These are phyloP conservation scores for Anomalospiza imberbis DNA, from an alignment of 2,797 vertebrate genomes.

Conservation along the genomic window DNA sequence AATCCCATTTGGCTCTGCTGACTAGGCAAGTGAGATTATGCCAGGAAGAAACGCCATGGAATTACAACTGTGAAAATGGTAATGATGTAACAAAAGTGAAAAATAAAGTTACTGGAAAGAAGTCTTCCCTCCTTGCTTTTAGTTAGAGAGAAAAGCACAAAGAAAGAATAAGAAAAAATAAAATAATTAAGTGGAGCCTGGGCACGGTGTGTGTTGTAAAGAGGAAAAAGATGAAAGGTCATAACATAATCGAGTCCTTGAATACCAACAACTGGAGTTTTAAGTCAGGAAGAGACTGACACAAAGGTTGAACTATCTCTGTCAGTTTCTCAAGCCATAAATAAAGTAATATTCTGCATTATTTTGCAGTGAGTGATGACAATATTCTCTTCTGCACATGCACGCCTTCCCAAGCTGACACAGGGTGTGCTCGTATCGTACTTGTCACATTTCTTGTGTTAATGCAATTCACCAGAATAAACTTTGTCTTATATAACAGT, in stretches of 20 bases:
- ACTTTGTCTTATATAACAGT: neutral
- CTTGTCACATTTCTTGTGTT: neutral
- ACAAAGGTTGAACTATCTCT: neutral
- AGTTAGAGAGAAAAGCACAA: neutral
- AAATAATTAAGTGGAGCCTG: neutral
- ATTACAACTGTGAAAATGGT: neutral
- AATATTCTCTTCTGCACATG: neutral
- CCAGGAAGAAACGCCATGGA: neutral
- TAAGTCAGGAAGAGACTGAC: constrained; percentile 32
- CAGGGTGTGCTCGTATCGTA: neutral
- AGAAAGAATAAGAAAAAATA: neutral
- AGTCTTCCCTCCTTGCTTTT: neutral
- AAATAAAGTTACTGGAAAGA: neutral
- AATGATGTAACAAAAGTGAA: neutral
- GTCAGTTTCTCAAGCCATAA: neutral
- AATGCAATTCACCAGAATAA: neutral
- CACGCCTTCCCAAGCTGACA: neutral
- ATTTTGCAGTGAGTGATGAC: neutral
- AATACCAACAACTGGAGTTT: neutral
- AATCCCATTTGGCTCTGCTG: neutral
- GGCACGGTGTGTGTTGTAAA: neutral
- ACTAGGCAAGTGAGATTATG: neutral
- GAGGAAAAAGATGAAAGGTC: constrained; percentile 15
- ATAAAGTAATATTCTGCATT: neutral
- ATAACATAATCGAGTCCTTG: neutral